Base-by-base conservation (phyloP, 2,113 vertebrate species). In the Columba janthina region DNA sequence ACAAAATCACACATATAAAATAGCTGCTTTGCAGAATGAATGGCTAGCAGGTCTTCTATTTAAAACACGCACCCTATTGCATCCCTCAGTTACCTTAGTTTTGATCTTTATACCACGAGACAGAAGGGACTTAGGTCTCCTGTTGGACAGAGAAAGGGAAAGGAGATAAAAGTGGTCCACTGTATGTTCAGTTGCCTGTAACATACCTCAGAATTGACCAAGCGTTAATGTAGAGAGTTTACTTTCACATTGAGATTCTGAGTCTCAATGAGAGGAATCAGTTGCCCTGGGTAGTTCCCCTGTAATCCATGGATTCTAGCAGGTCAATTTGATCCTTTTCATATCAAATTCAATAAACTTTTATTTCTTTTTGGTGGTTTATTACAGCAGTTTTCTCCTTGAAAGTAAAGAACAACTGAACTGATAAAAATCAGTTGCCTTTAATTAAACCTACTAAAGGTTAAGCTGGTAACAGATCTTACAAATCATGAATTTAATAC, bases 391-490 rank as follows among this genome's bases (percentile, higher is more conserved):
- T 89, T 80, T 81, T 93, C 74, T 94, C 73, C 85, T 56, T 89
- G 56, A 86, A 94, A 83, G 26, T 51, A 74, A 93, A 89, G 77
- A 88, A 82, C 40, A 78, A 81, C 15, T 11, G 7, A 90, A 78
- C 46, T 58, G 85, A 89, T 78, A 90, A 93, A 83, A 95, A 93
- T 72, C 57, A 58, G n/a, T 69, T 62, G 54, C 26, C 67, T 96
- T 92, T 77, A 95, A 78, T 95, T 95, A 86, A 88, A 96, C 66
- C 15, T 82, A 46, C 48, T 76, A 77, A 89, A 89, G 34, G 26
- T 77, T 73, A 69, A 89, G 19, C 36, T 28, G 26, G 36, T 69
- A 84, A 64, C 28, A 70, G 86, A 77, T 76, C 62, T 77, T 46
- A 50, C 31, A 88, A 82, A 80, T 40, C 21, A 62, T 69, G 1